Percentiles rank a stretch among this genome's conserved stretches.
These are phyloP conservation scores for Phoxinus phoxinus DNA, from an alignment of 2,113 vertebrate genomes.

Conservation along the genomic window DNA sequence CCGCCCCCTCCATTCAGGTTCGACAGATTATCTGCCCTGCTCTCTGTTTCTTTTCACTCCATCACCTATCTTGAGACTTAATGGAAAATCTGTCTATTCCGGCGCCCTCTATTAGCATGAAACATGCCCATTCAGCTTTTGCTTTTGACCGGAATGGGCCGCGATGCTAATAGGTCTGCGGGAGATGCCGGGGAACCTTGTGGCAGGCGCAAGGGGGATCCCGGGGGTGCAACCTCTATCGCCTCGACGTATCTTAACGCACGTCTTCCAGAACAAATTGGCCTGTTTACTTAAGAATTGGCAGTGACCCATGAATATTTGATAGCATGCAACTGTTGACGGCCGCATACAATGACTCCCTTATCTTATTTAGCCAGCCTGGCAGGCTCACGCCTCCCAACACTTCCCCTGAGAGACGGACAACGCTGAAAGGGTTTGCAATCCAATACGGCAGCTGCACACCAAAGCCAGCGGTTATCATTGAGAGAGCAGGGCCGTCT, in stretches of 20 bases:
- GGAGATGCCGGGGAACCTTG: conserved; percentile 18
- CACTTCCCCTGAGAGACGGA: conserved; percentile 28
- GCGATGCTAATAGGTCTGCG: conserved; percentile 54
- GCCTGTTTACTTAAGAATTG: conserved; percentile 79
- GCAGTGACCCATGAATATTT: conserved; percentile 80
- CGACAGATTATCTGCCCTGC: conserved; percentile 49
- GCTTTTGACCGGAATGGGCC: conserved; percentile 17
- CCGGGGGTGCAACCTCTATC: conserved; percentile 66
- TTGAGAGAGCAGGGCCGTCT: conserved; percentile 13
- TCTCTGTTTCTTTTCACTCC: conserved; percentile 29
- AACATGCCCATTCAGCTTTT: conserved; percentile 26
- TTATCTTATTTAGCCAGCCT: conserved; percentile 80
- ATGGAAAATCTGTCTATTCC: conserved; percentile 39
- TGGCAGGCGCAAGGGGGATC: conserved; percentile 51
- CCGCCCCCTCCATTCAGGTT: conserved; percentile 34
- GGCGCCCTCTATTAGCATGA: conserved; percentile 54
- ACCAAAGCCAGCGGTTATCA: conserved; percentile 32
- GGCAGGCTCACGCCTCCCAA: conserved; percentile 57
- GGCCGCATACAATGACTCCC: conserved; percentile 74
- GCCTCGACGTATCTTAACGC: conserved; percentile 73
- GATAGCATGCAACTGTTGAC: conserved; percentile 66
- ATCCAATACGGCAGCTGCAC: conserved; percentile 40
- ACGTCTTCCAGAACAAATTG: conserved; percentile 79
- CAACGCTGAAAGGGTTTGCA: conserved; percentile 22
- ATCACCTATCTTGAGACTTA: conserved; percentile 53